Conservation (phyloP, 2,113 vertebrate species). For the Podocnemis expansa region DNA sequence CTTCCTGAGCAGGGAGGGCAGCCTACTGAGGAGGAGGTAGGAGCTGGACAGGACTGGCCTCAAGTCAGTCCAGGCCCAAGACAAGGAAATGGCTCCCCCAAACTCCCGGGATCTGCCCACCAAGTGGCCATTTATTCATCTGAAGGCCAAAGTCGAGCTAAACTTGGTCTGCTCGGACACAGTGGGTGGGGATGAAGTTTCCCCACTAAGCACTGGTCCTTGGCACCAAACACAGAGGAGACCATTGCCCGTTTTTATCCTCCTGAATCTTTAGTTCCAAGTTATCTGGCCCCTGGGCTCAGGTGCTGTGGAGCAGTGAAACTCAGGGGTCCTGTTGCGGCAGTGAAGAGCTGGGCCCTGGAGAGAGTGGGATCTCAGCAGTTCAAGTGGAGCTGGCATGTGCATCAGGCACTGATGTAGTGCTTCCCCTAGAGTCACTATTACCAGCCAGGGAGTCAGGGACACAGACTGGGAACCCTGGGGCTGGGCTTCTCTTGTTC, state of each 20-base stretch:
- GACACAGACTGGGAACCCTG: not conserved
- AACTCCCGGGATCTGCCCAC: not conserved
- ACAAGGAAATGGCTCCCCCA: not conserved
- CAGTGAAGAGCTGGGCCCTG: not conserved
- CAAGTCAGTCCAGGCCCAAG: not conserved
- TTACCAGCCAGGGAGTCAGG: not conserved
- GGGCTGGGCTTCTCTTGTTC: not conserved
- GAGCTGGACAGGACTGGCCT: not conserved
- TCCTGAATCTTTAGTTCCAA: no score
- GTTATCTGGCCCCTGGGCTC: not conserved
- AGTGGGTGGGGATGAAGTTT: not conserved
- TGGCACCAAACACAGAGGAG: not conserved
- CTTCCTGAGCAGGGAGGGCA: no score
- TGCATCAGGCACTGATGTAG: not conserved
- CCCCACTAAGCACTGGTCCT: not conserved
- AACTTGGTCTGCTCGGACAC: not conserved
- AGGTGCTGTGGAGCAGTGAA: not conserved
- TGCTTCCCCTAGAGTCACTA: not conserved
- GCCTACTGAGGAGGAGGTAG: not conserved
- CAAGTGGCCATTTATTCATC: not conserved
- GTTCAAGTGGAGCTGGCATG: no score
- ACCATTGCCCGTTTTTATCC: no score
- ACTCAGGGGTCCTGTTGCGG: not conserved
- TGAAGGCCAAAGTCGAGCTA: not conserved
- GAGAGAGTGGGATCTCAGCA: no score